phyloP scores from a whole-genome alignment of 1,140 invertebrate genomes.

The Tetragonula clypearis region DNA sequence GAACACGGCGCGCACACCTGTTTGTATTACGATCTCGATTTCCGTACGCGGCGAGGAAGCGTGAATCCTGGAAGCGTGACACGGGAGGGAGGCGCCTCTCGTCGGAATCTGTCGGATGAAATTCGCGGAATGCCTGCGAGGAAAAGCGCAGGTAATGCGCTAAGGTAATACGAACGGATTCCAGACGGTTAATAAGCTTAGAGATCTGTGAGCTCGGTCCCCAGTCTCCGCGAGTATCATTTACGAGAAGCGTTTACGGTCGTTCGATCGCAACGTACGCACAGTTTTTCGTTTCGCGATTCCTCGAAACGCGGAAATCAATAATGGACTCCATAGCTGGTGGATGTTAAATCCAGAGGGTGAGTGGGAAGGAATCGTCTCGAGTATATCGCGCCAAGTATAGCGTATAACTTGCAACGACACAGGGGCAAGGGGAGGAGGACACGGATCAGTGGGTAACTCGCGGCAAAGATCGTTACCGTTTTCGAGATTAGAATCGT shows the following conservation, averaged over 20 bases:
- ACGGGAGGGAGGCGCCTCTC: slow-evolving; percentile 23
- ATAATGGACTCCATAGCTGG: not conserved
- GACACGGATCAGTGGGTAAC: slow-evolving; percentile 18
- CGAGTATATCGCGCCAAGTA: not conserved
- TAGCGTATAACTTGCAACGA: slow-evolving; percentile 4
- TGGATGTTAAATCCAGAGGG: too few species aligned
- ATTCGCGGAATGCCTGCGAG: slow-evolving; percentile 12
- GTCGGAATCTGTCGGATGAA: slow-evolving; percentile 17
- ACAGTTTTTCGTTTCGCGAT: not conserved
- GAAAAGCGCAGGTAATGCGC: not conserved
- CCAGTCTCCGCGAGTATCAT: slow-evolving; percentile 2
- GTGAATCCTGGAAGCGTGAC: not conserved
- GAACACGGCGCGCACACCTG: not conserved
- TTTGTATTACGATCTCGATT: not conserved
- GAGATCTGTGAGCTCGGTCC: too few species aligned
- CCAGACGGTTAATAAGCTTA: not conserved
- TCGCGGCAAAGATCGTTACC: slow-evolving; percentile 25
- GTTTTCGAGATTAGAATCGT: slow-evolving; percentile 22
- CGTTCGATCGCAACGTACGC: slow-evolving; percentile 1
- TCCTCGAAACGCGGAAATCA: not conserved
- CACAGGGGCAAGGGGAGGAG: not conserved
- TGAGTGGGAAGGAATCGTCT: not conserved
- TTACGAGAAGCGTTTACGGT: not conserved
- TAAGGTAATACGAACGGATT: not conserved
- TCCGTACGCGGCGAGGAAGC: not conserved